phyloP scores from a whole-genome alignment of 2,113 vertebrate species.

The Pseudonaja textilis region DNA sequence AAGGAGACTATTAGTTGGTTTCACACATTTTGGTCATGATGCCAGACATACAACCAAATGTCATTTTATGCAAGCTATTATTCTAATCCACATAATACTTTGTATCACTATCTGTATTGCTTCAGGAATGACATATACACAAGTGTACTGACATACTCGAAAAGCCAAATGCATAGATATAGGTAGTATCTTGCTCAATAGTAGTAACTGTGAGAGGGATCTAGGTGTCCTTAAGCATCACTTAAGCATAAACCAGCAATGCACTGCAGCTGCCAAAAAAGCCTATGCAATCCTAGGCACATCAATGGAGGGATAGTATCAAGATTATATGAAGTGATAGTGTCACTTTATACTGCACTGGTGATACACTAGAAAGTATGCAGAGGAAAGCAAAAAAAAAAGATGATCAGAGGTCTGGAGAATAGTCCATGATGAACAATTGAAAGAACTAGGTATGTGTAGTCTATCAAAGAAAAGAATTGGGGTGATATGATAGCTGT shows the following conservation, averaged over 20 bases:
- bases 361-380: not conserved
- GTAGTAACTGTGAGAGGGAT: not conserved
- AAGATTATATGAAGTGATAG: not conserved
- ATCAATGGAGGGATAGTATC: not conserved
- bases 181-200: not conserved
- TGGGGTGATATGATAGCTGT: too few species aligned
- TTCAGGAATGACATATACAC: not conserved
- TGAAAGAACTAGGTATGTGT: too few species aligned
- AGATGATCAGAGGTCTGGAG: too few species aligned
- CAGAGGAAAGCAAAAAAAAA: too few species aligned
- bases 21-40: not conserved
- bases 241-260: not conserved
- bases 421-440: too few species aligned
- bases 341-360: not conserved
- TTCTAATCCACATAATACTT: not conserved
- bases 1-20: not conserved
- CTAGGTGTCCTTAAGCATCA: not conserved
- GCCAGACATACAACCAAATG: not conserved
- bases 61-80: not conserved
- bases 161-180: not conserved
- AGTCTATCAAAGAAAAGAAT: too few species aligned
- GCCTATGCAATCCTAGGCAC: not conserved
- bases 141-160: not conserved
- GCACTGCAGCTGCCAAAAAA: not conserved
- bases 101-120: not conserved